Evolutionary conservation across 2,113 vertebrate genomes (phyloP).

Genomic region (Burhinus oedicnemus): DNA sequence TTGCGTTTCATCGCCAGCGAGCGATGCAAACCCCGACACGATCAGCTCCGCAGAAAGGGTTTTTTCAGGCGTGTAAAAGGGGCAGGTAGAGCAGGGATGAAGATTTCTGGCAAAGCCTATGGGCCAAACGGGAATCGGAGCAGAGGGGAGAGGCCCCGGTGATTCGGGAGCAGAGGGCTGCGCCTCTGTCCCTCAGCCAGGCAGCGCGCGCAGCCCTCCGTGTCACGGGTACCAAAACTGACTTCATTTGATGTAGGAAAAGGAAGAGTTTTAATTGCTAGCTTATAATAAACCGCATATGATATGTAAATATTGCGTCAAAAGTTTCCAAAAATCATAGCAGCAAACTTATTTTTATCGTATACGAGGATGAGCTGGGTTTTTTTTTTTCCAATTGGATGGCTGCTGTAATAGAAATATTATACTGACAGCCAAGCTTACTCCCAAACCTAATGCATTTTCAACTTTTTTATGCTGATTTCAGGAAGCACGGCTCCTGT

Average conservation of each 20-base stretch:
- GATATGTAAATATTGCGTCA: background rate
- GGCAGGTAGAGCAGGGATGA: background rate
- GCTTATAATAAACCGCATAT: background rate
- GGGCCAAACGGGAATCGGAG: no score
- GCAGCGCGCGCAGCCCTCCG: background rate
- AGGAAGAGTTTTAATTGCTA: background rate
- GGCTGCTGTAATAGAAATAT: constrained; percentile 50
- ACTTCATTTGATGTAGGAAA: background rate
- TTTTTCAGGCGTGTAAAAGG: background rate
- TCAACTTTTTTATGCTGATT: constrained; percentile 60
- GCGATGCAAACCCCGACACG: background rate
- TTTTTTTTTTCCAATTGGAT: constrained; percentile 35
- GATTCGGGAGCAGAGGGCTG: no score
- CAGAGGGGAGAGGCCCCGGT: no score
- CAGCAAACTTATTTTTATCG: background rate
- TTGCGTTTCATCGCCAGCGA: no score
- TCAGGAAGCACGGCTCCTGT: constrained; percentile 14
- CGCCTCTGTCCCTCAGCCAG: no score
- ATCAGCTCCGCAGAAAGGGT: background rate
- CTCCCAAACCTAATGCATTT: constrained; percentile 42
- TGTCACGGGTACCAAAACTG: background rate
- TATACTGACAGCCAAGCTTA: constrained; percentile 28
- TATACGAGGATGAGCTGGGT: background rate
- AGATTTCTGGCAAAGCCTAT: background rate
- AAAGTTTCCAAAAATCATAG: background rate